Conservation (phyloP, 2,797 vertebrate species). For the Rousettus madagascariensis region DNA sequence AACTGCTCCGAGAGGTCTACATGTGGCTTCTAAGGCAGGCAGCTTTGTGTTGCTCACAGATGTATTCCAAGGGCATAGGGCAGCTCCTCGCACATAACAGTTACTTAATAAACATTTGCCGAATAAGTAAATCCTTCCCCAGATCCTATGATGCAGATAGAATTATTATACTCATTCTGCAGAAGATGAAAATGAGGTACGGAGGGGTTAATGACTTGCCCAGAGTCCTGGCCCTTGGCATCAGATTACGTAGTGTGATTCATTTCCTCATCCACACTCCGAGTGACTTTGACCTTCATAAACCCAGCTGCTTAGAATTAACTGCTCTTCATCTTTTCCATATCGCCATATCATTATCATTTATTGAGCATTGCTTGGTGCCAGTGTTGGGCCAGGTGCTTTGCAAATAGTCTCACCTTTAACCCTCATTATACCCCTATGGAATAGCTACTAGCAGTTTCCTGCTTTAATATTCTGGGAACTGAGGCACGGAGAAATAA, state of each 20-base stretch:
- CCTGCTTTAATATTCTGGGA: background rate
- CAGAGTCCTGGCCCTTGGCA: background rate
- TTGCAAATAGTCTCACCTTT: background rate
- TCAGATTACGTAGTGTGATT: background rate
- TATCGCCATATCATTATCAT: background rate
- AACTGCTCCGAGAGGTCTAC: background rate
- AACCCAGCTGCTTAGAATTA: background rate
- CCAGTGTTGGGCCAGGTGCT: background rate
- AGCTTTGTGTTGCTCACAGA: constrained; percentile 17
- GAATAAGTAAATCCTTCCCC: background rate
- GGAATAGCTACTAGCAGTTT: background rate
- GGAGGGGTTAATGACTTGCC: background rate
- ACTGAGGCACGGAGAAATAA: background rate
- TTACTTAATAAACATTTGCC: constrained; percentile 20
- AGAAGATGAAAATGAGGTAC: background rate
- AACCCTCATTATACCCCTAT: background rate
- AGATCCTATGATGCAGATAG: background rate
- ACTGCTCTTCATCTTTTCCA: background rate
- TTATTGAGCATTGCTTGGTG: background rate
- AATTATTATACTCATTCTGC: background rate
- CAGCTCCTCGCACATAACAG: background rate
- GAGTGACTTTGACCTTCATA: background rate
- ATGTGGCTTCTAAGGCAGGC: background rate
- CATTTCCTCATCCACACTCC: background rate
- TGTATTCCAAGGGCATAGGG: background rate